Evolutionary conservation across 2,113 vertebrate genomes (phyloP), one percentile per base, ranked within the genome.

Genomic region (Epinephelus cyanopodus): DNA sequence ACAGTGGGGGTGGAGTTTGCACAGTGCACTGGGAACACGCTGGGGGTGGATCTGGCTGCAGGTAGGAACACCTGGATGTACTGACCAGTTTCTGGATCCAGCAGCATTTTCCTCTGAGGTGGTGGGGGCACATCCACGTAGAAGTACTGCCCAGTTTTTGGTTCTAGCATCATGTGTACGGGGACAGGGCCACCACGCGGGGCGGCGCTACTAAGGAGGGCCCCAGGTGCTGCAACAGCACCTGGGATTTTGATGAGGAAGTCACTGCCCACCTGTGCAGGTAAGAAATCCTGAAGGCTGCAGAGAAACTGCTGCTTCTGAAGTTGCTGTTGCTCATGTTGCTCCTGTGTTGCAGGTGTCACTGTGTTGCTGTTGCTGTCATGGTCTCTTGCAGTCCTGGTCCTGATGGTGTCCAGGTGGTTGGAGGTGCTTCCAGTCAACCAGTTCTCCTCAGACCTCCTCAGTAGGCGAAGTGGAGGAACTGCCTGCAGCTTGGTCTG

Each of bases 51-150:
- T 92, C 86, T 15, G 90, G 93, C 0, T 93, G 42, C 93, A 1
- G 96, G 96, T 25, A 97, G 80, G 65, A 97, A 83, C 39, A 98
- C 96, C 87, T 97, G 96, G 58, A 98, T 89, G 17, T 96, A 97
- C 74, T 96, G 97, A 58, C 97, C 96, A 0, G 96, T 98, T 87
- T 98, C 97, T 0, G 97, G 97, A 82, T 98, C 97, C 0, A 97
- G 95, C 76, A 98, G 95, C 1, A 95, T 93, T 74, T 97, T 96
- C 66, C 95, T 93, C 84, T 95, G 95, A 23, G 95, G 95, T 68
- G 94, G 95, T 23, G 92, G 89, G 0, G 95, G 95, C 0, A 88
- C 74, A 79, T 97, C 95, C 86, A 97, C 67, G 14, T 95, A 96
- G 85, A 97, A 97, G 86, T 90, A 96, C 12, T 87, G 95, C 6